These are phyloP conservation scores for Chalcosyrphus nemorum DNA, from an alignment of 2,888 invertebrate genomes.

Conservation along the genomic window DNA sequence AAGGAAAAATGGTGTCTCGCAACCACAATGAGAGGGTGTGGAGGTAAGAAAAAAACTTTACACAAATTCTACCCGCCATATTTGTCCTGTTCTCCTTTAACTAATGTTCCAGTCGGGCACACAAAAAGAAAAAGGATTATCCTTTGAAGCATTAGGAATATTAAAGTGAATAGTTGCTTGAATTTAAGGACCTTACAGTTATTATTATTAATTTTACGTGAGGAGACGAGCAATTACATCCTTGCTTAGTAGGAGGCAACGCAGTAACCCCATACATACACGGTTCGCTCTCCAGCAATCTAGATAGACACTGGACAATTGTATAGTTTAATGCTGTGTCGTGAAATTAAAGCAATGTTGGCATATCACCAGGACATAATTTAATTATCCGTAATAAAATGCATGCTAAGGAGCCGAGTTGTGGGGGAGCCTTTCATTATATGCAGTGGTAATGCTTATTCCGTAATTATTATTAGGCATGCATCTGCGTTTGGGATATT, in stretches of 20 bases:
- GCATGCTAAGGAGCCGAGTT: too few relatives aligned
- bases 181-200: conserved; percentile 51
- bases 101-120: neutral
- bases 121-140: conserved; percentile 5
- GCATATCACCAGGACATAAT: neutral
- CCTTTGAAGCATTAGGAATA: conserved; percentile 28
- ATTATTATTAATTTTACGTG: conserved; percentile 47
- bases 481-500: neutral
- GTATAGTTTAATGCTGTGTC: neutral
- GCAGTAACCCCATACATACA: too few relatives aligned
- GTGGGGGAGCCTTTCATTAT: neutral
- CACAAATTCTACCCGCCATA: neutral
- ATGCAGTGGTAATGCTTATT: neutral
- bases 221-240: conserved; percentile 7
- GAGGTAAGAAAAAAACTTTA: too few relatives aligned
- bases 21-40: conserved; percentile 7
- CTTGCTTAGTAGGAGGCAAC: too few relatives aligned
- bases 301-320: neutral
- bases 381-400: neutral
- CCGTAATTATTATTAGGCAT: neutral
- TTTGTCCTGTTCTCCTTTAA: neutral
- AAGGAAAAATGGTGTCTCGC: conserved; percentile 22
- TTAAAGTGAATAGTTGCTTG: conserved; percentile 24
- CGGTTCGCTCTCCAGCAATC: neutral
- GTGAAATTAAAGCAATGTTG: neutral